Evolutionary conservation across 1,140 invertebrate species (phyloP).

Genomic region (Oreohelix idahoensis): DNA sequence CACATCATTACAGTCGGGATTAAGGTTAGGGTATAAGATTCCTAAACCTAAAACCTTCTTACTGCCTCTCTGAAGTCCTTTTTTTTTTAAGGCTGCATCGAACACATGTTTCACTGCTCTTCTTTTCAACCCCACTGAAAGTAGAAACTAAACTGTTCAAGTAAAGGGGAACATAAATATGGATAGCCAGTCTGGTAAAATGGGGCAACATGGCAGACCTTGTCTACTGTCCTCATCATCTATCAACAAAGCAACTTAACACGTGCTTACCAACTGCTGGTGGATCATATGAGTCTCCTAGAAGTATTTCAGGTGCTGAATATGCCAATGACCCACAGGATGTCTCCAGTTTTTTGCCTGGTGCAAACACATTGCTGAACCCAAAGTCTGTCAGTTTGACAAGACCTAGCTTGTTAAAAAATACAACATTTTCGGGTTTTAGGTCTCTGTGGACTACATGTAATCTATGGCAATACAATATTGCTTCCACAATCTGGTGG

Average conservation of each 20-base stretch:
- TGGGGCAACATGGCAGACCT: no score
- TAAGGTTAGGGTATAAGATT: no score
- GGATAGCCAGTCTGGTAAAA: no score
- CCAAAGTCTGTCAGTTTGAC: conserved; percentile 99
- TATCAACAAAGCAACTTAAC: background rate
- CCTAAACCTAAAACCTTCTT: no score
- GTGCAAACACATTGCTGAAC: conserved; percentile 94
- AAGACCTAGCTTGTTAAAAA: conserved; percentile 96
- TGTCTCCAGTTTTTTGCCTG: conserved; percentile 97
- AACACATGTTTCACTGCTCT: no score
- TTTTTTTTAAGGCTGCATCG: no score
- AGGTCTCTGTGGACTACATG: conserved; percentile 95
- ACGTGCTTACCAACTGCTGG: conserved; percentile 87
- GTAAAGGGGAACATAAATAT: no score
- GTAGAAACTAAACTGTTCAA: no score
- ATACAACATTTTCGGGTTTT: conserved; percentile 99
- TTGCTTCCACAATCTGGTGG: conserved; percentile 93
- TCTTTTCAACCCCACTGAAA: no score
- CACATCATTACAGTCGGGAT: no score
- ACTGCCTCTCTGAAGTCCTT: no score
- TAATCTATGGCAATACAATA: conserved; percentile 97
- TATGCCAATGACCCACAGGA: conserved; percentile 99
- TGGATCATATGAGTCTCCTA: conserved; percentile 84
- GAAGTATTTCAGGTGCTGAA: conserved; percentile 98
- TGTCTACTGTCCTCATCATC: no score